These are phyloP conservation scores for Clarias batrachus DNA, from an alignment of 2,113 vertebrate species.

Conservation along the genomic window DNA sequence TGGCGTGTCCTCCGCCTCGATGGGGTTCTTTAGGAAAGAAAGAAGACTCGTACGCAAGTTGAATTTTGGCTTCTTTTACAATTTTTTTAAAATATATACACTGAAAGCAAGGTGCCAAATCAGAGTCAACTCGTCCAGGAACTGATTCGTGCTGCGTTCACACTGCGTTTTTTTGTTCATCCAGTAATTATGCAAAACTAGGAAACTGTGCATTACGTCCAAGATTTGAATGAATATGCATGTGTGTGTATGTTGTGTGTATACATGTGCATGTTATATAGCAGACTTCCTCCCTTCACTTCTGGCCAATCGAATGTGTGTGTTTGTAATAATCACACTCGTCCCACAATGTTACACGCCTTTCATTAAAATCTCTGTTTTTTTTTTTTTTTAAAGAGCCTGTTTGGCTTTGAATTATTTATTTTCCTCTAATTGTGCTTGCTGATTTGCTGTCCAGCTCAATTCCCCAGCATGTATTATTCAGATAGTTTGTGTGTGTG, in stretches of 20 bases:
- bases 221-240: neutral
- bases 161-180: neutral
- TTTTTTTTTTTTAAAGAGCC: neutral
- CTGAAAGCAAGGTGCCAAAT: neutral
- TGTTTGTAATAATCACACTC: slow-evolving; percentile 12
- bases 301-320: slow-evolving; percentile 11
- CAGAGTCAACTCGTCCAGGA: neutral
- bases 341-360: neutral
- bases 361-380: slow-evolving; percentile 1
- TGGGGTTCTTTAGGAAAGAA: neutral
- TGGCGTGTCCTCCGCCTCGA: neutral
- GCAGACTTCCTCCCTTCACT: neutral
- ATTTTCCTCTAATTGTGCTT: slow-evolving; percentile 4
- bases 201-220: neutral
- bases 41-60: neutral
- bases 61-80: neutral
- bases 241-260: neutral
- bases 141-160: neutral
- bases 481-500: slow-evolving; percentile 8
- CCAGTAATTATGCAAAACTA: neutral
- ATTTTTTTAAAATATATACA: too few species aligned
- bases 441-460: neutral
- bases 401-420: slow-evolving; percentile 27
- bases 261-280: neutral
- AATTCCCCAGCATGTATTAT: slow-evolving; percentile 20